These are phyloP conservation scores for Dione vanillae DNA, from an alignment of 2,888 invertebrate genomes.

Conservation along the genomic window DNA sequence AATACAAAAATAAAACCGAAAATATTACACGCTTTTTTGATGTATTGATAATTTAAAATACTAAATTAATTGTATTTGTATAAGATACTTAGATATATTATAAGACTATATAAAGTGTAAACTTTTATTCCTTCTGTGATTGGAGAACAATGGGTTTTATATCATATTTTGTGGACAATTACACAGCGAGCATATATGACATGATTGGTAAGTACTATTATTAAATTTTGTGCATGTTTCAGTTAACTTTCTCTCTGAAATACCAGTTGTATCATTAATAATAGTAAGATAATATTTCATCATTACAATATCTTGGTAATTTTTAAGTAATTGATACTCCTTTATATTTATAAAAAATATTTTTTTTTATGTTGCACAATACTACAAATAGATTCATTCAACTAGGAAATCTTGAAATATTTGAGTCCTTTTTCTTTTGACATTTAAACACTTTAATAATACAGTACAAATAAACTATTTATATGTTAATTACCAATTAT, in stretches of 20 bases:
- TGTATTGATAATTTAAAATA: background rate
- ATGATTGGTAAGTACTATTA: slow-evolving; percentile 70
- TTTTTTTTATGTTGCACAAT: no score
- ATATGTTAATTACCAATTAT: no score
- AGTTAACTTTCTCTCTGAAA: background rate
- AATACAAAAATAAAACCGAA: background rate
- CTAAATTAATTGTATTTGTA: background rate
- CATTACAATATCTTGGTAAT: background rate
- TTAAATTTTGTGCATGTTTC: background rate
- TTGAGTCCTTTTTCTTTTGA: no score
- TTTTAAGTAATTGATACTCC: no score
- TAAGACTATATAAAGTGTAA: background rate
- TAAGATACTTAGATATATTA: background rate
- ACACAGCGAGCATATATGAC: slow-evolving; percentile 72
- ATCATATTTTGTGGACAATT: slow-evolving; percentile 70
- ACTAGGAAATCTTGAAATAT: no score
- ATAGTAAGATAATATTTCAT: background rate
- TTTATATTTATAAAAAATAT: no score
- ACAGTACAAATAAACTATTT: no score
- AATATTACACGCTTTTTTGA: background rate
- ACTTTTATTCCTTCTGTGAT: slow-evolving; percentile 43
- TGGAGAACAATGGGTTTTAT: slow-evolving; percentile 67
- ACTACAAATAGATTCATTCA: no score
- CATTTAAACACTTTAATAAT: no score
- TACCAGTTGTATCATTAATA: background rate